Base-by-base conservation (phyloP, 2,888 invertebrate species). In the Coelogynopora nodosa region DNA sequence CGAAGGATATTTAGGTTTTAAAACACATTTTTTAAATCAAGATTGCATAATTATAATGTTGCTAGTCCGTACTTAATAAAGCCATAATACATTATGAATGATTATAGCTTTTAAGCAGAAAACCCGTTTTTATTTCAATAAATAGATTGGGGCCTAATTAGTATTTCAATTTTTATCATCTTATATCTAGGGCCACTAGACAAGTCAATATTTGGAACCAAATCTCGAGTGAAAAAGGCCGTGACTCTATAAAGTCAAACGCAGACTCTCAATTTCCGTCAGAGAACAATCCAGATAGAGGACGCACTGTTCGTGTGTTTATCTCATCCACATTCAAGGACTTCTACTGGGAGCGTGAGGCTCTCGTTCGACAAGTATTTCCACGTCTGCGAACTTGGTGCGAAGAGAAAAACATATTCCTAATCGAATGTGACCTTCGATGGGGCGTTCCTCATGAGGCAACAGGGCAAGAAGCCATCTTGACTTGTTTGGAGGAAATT, bases 301-400 rank as follows among this genome's bases (percentile, higher is more conserved):
- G 74, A 2, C 74, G 74, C 5, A 67, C 67, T n/a, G 89, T 91
- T 1, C 88, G 90, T 27, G 89, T 91, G 26, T 91, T 91, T 89
- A 91, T 91, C 0, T 91, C 91, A 0, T 91, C 91, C 85, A 91
- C 91, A 30, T 91, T 91, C 88, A 90, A 89, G 86, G 91, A 91
- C 87, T 91, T 91, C 86, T 90, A 90, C 88, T 89, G 89, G 86
- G 91, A 91, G 86, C 89, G 91, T 84, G 91, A 91, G 88, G 88
- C 90, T 31, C 89, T 91, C 0, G 91, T 91, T 2, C 30, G 31
- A 29, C 82, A 90, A 90, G 90, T 91, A 26, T 91, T 91, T 88
- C 90, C 91, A 10, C 90, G 90, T 85, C 87, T 91, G 1, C 88
- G 90, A 82, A 90, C 91, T 88, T 90, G 90, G 90, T 91, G 91